Percentiles rank a stretch among this genome's conserved stretches.
Conservation (phyloP, 1,140 invertebrate genomes). For the Atta colombica region DNA sequence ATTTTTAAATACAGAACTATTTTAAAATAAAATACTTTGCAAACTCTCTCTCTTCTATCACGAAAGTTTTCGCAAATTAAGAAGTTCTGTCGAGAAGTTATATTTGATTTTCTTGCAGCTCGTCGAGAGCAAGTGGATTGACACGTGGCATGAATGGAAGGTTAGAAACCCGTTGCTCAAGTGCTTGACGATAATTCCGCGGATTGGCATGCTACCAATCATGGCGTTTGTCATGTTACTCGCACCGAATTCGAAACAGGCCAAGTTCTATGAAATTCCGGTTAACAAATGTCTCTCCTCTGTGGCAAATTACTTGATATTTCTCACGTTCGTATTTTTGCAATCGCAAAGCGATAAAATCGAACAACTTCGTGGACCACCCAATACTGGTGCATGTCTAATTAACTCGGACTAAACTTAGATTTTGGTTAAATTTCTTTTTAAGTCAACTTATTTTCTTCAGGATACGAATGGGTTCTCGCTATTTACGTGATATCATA, state of each 20-base stretch:
- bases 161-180: slow-evolving; percentile 81
- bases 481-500: slow-evolving; percentile 85
- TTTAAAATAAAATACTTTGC: background rate
- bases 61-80: slow-evolving; percentile 1
- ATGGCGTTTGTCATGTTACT: slow-evolving; percentile 85
- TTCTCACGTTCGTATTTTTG: slow-evolving; percentile 88
- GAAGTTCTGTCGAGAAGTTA: slow-evolving; percentile 18
- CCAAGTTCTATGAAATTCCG: slow-evolving; percentile 85
- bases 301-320: slow-evolving; percentile 88
- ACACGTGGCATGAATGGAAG: slow-evolving; percentile 88
- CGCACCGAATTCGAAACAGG: slow-evolving; percentile 82
- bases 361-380: slow-evolving; percentile 86
- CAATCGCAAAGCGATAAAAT: slow-evolving; percentile 88
- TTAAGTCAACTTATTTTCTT: slow-evolving; percentile 2
- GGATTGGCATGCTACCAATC: slow-evolving; percentile 85
- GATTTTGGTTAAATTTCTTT: background rate
- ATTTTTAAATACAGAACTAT: background rate
- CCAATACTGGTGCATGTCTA: slow-evolving; percentile 82
- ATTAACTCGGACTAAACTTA: slow-evolving; percentile 1
- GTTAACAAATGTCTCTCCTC: slow-evolving; percentile 88
- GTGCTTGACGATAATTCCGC: slow-evolving; percentile 79
- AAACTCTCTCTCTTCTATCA: background rate
- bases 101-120: slow-evolving; percentile 45
- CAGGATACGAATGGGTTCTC: slow-evolving; percentile 85
- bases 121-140: slow-evolving; percentile 85